Evolutionary conservation across 2,888 invertebrate species (phyloP).

Genomic region (Diarsia mendica): DNA sequence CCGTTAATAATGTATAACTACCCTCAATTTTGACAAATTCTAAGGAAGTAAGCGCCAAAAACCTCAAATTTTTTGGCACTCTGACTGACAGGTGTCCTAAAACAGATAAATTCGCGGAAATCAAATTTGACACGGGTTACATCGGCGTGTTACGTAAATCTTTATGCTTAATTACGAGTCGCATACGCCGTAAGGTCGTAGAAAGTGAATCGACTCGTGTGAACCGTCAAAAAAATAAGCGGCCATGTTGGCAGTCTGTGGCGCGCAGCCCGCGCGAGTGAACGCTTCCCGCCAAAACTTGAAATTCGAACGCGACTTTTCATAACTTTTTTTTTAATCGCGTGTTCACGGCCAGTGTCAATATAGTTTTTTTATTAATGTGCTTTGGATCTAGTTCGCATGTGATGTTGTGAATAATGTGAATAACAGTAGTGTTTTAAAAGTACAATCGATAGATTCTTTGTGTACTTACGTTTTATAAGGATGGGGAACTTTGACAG

Average conservation of each 20-base stretch:
- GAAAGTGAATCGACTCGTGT: slow-evolving; percentile 90
- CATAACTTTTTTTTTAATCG: slow-evolving; percentile 73
- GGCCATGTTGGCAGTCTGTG: slow-evolving; percentile 89
- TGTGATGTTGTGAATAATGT: slow-evolving; percentile 86
- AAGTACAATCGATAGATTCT: slow-evolving; percentile 75
- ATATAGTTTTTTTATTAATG: slow-evolving; percentile 69
- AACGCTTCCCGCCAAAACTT: slow-evolving; percentile 87
- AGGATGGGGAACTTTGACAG: slow-evolving; percentile 85
- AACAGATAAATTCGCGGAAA: slow-evolving; percentile 78
- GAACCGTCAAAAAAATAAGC: slow-evolving; percentile 88
- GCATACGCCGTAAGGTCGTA: slow-evolving; percentile 90
- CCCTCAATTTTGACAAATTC: slow-evolving; percentile 22
- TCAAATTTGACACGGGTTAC: slow-evolving; percentile 82
- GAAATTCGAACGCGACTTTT: slow-evolving; percentile 80
- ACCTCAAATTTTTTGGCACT: slow-evolving; percentile 7
- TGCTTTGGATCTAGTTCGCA: slow-evolving; percentile 73
- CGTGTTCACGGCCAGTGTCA: slow-evolving; percentile 80
- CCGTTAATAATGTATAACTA: slow-evolving; percentile 45
- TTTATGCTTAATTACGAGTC: slow-evolving; percentile 88
- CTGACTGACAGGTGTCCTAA: slow-evolving; percentile 49
- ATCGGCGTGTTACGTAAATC: slow-evolving; percentile 87
- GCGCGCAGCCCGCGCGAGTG: slow-evolving; percentile 84
- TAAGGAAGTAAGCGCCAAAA: slow-evolving; percentile 27
- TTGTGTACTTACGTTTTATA: slow-evolving; percentile 72
- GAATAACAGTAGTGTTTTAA: slow-evolving; percentile 78